Conservation (phyloP, 2,888 invertebrate genomes). For the Rotaria macrura region DNA sequence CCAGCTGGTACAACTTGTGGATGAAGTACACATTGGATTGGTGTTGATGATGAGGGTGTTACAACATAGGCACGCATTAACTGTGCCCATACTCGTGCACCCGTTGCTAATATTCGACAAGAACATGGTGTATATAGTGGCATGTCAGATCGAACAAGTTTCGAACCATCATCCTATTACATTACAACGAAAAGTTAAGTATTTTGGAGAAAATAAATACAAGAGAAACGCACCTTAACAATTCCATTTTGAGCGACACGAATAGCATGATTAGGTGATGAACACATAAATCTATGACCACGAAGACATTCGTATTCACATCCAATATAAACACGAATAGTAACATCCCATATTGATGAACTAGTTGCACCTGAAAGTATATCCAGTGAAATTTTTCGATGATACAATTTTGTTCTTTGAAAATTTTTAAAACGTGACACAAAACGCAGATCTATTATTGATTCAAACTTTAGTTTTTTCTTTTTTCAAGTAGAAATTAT, state of each 20-base stretch:
- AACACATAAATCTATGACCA: conserved; percentile 91
- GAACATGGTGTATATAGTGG: conserved; percentile 33
- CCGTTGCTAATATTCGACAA: conserved; percentile 23
- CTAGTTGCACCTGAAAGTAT: not conserved
- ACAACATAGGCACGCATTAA: conserved; percentile 28
- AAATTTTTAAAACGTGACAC: no score
- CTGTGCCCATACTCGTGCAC: conserved; percentile 29
- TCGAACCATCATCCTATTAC: conserved; percentile 28
- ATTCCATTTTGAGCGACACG: conserved; percentile 21
- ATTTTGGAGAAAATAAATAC: not conserved
- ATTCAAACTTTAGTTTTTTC: no score
- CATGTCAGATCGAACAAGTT: conserved; percentile 31
- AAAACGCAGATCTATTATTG: no score
- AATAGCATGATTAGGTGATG: conserved; percentile 51
- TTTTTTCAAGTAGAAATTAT: no score
- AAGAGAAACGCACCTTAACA: not conserved
- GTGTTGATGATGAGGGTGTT: not conserved
- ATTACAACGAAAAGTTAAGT: not conserved
- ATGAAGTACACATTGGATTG: conserved; percentile 8
- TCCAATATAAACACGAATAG: conserved; percentile 58
- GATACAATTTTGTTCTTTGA: no score
- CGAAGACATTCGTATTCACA: conserved; percentile 90
- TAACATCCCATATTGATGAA: not conserved
- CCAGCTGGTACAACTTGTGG: conserved; percentile 28
- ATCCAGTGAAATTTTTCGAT: not conserved